Base-by-base conservation (phyloP, 2,797 vertebrate species). In the Pelodytes ibericus region DNA sequence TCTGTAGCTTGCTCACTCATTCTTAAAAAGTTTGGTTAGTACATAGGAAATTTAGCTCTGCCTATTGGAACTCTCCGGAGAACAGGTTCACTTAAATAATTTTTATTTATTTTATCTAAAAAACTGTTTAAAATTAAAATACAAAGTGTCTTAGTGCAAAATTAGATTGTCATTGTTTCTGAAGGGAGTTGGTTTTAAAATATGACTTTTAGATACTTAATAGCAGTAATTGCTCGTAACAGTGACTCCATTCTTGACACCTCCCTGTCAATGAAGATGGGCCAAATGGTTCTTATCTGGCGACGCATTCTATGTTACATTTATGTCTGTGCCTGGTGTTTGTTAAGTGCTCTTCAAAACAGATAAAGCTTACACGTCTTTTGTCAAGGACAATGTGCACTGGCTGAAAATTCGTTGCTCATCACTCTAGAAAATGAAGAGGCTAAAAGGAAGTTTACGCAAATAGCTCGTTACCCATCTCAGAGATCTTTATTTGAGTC, bases 401-500 rank as follows among this genome's bases (percentile, higher is more conserved):
- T 13, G 22, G 15, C 25, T 11, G 24, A 27, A 59, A 22, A 49
- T 18, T 7, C 20, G 10, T 33, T 33, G 29, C 27, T 20, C 24
- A 10, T 16, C 20, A 57, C 33, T 58, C 27, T 33, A 58, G 29
- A 11, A n/a, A 47, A 20, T 25, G 22, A 64, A 41, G 13, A 41
- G 30, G 36, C 22, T 26, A 30, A 13, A 41, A 39, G 13, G 9
- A 66, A 58, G 60, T 26, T 30, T 27, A 22, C 26, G 18, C 24
- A 80, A n/a, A n/a, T n/a, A n/a, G n/a, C n/a, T n/a, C n/a, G 60
- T 70, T 81, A 76, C 81, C 18, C 25, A 5, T 30, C 27, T 1
- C 36, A 7, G n/a, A n/a, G n/a, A n/a, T 39, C 7, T 39, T 1
- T 39, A 39, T 39, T 7, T 39, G 36, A 39, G 15, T 13, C 36